Conservation (phyloP, 1,140 invertebrate species). For the Heliconius himera region DNA sequence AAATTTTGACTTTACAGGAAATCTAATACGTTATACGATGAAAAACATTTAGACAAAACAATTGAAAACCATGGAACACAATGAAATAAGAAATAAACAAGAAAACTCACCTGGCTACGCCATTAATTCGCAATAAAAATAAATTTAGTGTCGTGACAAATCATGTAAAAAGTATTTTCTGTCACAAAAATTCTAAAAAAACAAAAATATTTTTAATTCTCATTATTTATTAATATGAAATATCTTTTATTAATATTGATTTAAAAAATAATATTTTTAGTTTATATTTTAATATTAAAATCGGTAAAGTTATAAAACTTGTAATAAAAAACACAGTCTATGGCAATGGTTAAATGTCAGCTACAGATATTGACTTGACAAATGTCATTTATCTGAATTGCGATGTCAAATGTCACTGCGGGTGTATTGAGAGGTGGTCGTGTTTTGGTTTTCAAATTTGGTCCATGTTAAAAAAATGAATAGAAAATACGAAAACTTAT, state of each 20-base stretch:
- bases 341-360: background rate
- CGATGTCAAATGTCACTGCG: constrained; percentile 48
- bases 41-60: constrained; percentile 78
- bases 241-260: background rate
- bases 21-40: constrained; percentile 75
- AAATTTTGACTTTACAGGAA: constrained; percentile 77
- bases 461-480: constrained; percentile 52
- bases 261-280: constrained; percentile 7
- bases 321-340: background rate
- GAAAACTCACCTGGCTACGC: constrained; percentile 81
- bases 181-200: constrained; percentile 7
- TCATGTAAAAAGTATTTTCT: constrained; percentile 27
- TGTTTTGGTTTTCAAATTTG: constrained; percentile 54
- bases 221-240: background rate
- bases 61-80: constrained; percentile 76
- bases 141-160: constrained; percentile 56
- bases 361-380: background rate
- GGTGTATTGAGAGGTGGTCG: constrained; percentile 47
- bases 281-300: background rate
- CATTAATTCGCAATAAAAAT: constrained; percentile 82
- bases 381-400: background rate
- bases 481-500: constrained; percentile 49
- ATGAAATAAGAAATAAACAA: constrained; percentile 80
- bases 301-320: background rate
- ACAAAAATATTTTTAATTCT: background rate